Evolutionary conservation across 1,140 invertebrate species (phyloP).

Genomic region (Mizuhopecten yessoensis): DNA sequence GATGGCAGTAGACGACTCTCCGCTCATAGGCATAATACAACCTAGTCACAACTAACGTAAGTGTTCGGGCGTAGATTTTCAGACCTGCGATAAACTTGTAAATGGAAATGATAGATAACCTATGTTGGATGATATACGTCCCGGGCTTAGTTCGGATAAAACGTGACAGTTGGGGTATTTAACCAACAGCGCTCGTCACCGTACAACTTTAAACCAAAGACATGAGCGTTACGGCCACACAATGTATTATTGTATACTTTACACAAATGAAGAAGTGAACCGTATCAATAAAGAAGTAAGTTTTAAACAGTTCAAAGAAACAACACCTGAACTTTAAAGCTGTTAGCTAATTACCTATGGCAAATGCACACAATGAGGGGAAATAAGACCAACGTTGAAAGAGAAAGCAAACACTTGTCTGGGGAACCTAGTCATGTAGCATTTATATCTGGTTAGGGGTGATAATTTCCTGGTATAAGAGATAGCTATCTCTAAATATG

Average conservation of each 20-base stretch:
- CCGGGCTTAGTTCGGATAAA: slow-evolving; percentile 31
- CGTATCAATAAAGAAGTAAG: neutral
- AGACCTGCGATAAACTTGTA: slow-evolving; percentile 38
- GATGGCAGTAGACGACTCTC: slow-evolving; percentile 1
- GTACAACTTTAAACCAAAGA: neutral
- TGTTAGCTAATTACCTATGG: slow-evolving; percentile 5
- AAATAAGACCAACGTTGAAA: neutral
- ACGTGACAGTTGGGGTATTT: slow-evolving; percentile 37
- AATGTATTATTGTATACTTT: slow-evolving; percentile 25
- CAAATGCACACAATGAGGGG: slow-evolving; percentile 23
- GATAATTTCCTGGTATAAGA: slow-evolving; percentile 34
- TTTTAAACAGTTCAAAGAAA: slow-evolving; percentile 29
- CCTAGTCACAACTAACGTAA: slow-evolving; percentile 32
- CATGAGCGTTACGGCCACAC: slow-evolving; percentile 24
- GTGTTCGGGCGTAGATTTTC: slow-evolving; percentile 27
- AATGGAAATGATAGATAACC: slow-evolving; percentile 39
- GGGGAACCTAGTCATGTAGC: slow-evolving; percentile 6
- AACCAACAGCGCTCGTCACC: neutral
- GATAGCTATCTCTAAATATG: slow-evolving; percentile 35
- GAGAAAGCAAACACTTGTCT: slow-evolving; percentile 26
- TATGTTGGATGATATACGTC: slow-evolving; percentile 7
- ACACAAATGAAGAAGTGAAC: neutral
- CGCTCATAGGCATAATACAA: slow-evolving; percentile 20
- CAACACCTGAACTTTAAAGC: slow-evolving; percentile 32
- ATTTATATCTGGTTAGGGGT: neutral